A percentile compares a stretch with the other conserved stretches of the same genome.
Conservation (phyloP, 2,797 vertebrate genomes). For the Erethizon dorsatum region DNA sequence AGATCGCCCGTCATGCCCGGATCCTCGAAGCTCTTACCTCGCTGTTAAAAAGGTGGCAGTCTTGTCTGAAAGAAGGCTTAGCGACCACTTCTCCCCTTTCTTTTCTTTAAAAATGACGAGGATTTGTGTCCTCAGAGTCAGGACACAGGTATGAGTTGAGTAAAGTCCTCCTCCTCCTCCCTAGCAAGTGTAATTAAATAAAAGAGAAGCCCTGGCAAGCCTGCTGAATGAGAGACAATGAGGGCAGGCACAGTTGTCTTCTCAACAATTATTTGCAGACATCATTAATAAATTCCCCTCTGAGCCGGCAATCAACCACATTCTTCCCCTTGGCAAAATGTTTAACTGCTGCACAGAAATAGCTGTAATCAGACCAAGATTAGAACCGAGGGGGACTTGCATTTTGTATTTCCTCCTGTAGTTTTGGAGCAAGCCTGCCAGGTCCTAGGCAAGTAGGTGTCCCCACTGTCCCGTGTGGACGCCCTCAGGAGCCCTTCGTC, state of each 20-base stretch:
- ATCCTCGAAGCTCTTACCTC: neutral
- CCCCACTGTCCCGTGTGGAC: neutral
- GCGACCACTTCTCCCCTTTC: neutral
- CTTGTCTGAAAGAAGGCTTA: conserved; percentile 11
- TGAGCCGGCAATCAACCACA: conserved; percentile 73
- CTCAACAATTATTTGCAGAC: conserved; percentile 64
- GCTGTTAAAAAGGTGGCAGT: neutral
- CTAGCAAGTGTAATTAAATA: conserved; percentile 66
- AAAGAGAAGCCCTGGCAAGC: neutral
- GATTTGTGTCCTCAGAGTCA: neutral
- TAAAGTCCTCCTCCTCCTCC: neutral
- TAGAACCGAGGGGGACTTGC: conserved; percentile 67
- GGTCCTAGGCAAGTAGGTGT: conserved; percentile 35
- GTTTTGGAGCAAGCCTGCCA: conserved; percentile 46
- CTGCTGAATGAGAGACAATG: neutral
- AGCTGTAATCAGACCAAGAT: conserved; percentile 70
- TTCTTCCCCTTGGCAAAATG: conserved; percentile 69
- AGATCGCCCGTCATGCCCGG: neutral
- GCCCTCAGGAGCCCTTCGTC: conserved; percentile 62
- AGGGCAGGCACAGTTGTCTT: neutral
- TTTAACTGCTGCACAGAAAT: conserved; percentile 65
- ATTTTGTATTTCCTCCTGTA: conserved; percentile 51
- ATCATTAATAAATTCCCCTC: conserved; percentile 65
- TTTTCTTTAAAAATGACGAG: conserved; percentile 47
- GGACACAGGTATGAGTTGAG: neutral